A percentile compares a stretch with the other conserved stretches of the same genome.
Conservation (phyloP, 1,140 invertebrate genomes). For the Cyclina sinensis region DNA sequence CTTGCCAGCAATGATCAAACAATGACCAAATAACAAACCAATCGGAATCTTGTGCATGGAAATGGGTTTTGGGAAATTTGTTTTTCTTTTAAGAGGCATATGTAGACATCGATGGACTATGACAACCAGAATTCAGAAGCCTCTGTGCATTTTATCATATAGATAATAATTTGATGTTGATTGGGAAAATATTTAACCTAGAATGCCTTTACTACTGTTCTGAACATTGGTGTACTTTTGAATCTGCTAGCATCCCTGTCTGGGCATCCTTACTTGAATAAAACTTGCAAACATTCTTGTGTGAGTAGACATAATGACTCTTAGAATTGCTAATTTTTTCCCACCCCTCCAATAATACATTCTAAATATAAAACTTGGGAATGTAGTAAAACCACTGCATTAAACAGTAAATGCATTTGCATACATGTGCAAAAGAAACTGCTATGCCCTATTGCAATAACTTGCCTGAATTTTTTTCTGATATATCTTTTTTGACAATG, state of each 20-base stretch:
- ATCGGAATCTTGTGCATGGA: slow-evolving; percentile 66
- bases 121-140: slow-evolving; percentile 1
- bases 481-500: slow-evolving; percentile 51
- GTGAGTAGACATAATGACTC: slow-evolving; percentile 64
- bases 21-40: slow-evolving; percentile 49
- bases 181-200: slow-evolving; percentile 31
- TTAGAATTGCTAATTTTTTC: slow-evolving; percentile 54
- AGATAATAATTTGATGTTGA: slow-evolving; percentile 45
- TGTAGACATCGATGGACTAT: slow-evolving; percentile 29
- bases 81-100: slow-evolving; percentile 22
- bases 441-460: slow-evolving; percentile 67
- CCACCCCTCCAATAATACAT: slow-evolving; percentile 48
- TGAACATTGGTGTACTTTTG: slow-evolving; percentile 22
- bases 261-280: slow-evolving; percentile 38
- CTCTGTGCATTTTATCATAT: slow-evolving; percentile 28
- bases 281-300: slow-evolving; percentile 55
- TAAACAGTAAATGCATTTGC: slow-evolving; percentile 56
- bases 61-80: slow-evolving; percentile 47
- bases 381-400: slow-evolving; percentile 64
- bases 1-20: slow-evolving; percentile 32
- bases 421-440: slow-evolving; percentile 66
- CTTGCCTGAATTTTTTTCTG: slow-evolving; percentile 62
- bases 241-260: slow-evolving; percentile 41
- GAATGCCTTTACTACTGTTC: slow-evolving; percentile 42
- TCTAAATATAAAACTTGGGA: slow-evolving; percentile 59